phyloP scores from a whole-genome alignment of 2,888 invertebrate species.

The Myathropa florea region DNA sequence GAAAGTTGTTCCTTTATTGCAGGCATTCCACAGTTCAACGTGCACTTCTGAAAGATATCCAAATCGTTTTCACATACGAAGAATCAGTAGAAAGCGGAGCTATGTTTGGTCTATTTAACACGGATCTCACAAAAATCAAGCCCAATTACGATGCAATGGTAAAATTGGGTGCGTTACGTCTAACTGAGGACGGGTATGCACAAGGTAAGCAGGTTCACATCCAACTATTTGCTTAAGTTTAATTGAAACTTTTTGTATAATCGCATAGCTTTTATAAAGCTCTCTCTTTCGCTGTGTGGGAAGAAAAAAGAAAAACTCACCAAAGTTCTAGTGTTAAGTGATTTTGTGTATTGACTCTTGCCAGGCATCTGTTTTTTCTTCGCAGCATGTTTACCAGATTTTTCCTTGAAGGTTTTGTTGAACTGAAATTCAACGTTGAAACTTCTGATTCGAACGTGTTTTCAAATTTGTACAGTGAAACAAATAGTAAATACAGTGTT shows the following conservation, averaged over 20 bases:
- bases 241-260: neutral
- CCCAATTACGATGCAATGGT: slow-evolving; percentile 96
- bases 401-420: neutral
- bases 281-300: neutral
- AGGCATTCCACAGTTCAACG: slow-evolving; percentile 89
- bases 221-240: slow-evolving; percentile 27
- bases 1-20: neutral
- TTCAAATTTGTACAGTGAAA: too few species aligned
- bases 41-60: slow-evolving; percentile 91
- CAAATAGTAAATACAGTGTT: too few species aligned
- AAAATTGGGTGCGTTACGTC: slow-evolving; percentile 89
- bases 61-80: slow-evolving; percentile 88
- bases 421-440: too few species aligned
- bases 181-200: slow-evolving; percentile 92
- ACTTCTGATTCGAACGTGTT: neutral
- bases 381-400: slow-evolving; percentile 19
- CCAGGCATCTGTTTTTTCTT: neutral
- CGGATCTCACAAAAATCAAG: slow-evolving; percentile 89
- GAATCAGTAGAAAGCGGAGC: slow-evolving; percentile 87
- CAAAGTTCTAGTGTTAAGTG: slow-evolving; percentile 15
- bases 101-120: slow-evolving; percentile 88
- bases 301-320: slow-evolving; percentile 10
- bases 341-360: neutral
- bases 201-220: slow-evolving; percentile 83
- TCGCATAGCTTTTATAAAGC: slow-evolving; percentile 23